Evolutionary conservation across 2,888 invertebrate species (phyloP).

Genomic region (Chymomyza procnemis): DNA sequence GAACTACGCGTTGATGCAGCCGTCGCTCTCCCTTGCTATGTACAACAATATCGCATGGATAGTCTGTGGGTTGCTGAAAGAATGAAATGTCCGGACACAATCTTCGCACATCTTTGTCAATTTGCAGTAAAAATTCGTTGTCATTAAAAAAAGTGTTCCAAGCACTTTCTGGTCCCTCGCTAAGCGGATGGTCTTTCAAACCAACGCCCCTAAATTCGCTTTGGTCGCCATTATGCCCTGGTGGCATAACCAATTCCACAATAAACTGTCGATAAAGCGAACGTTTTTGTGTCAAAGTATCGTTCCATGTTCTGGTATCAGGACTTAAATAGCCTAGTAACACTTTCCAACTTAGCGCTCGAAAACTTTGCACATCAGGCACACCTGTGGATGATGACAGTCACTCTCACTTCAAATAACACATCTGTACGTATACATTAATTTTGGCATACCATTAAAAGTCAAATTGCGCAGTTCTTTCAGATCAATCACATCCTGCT

Average conservation of each 20-base stretch:
- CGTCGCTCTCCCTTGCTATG: conserved; percentile 90
- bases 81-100: conserved; percentile 98
- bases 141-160: conserved; percentile 98
- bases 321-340: conserved; percentile 90
- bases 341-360: conserved; percentile 93
- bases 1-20: conserved; percentile 92
- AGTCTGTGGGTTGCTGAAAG: conserved; percentile 95
- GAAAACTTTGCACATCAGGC: conserved; percentile 90
- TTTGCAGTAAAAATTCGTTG: conserved; percentile 97
- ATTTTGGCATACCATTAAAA: conserved; percentile 85
- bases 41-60: conserved; percentile 89
- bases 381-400: conserved; percentile 83
- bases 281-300: conserved; percentile 86
- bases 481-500: conserved; percentile 85
- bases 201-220: conserved; percentile 73
- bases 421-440: too few relatives aligned
- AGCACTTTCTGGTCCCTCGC: conserved; percentile 94
- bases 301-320: conserved; percentile 84
- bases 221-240: conserved; percentile 81
- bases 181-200: conserved; percentile 90
- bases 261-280: conserved; percentile 90
- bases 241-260: conserved; percentile 92
- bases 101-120: conserved; percentile 97
- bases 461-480: conserved; percentile 84
- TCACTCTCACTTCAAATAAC: too few relatives aligned